Evolutionary conservation across 2,797 vertebrate species (phyloP).

Genomic region (Rhincodon typus): DNA sequence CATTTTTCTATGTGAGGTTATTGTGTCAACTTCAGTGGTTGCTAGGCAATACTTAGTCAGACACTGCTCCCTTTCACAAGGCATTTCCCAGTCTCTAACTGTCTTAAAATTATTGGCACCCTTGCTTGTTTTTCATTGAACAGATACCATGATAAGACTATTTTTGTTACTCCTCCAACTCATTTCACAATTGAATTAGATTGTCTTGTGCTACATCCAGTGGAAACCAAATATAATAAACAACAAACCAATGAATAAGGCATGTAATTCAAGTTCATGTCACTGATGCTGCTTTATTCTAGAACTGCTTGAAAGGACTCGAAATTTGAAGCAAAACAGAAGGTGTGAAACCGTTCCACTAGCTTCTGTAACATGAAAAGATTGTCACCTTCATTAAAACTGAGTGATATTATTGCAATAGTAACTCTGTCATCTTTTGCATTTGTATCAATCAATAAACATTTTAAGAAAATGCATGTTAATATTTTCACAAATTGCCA

Average conservation of each 20-base stretch:
- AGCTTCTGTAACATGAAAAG: neutral
- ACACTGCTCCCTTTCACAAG: conserved; percentile 59
- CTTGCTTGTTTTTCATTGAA: conserved; percentile 6
- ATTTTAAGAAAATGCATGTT: neutral
- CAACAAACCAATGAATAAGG: neutral
- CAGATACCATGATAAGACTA: neutral
- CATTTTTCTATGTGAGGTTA: conserved; percentile 56
- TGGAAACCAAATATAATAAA: neutral
- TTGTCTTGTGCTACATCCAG: too few species aligned
- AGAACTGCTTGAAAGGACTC: neutral
- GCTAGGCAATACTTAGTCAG: conserved; percentile 64
- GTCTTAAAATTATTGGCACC: neutral
- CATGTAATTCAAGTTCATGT: neutral
- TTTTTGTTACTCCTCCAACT: neutral
- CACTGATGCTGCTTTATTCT: conserved; percentile 14
- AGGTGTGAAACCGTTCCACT: neutral
- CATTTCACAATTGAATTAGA: neutral
- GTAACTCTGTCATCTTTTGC: neutral
- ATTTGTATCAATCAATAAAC: neutral
- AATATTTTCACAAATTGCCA: neutral
- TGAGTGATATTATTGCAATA: neutral
- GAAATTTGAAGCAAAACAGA: neutral
- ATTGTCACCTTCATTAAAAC: neutral
- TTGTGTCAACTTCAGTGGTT: conserved; percentile 55
- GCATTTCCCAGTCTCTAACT: conserved; percentile 49